Conservation (phyloP, 2,797 vertebrate genomes). For the Oceanodroma leucorhoa region DNA sequence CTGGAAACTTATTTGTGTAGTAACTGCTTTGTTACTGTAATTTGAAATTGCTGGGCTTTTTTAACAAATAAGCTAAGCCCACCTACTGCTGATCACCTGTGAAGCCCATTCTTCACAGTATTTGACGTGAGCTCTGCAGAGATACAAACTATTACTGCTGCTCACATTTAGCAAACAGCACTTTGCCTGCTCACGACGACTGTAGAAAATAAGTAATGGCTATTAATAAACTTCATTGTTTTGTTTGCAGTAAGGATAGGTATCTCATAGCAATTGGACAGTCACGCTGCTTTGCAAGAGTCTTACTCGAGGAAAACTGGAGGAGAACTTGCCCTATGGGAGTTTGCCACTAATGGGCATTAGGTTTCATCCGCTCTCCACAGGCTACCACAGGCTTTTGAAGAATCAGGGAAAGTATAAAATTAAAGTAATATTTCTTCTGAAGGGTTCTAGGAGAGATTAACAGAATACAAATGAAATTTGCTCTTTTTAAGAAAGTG, state of each 20-base stretch:
- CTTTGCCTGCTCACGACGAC: not conserved
- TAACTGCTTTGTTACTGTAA: not conserved
- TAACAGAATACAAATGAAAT: not conserved
- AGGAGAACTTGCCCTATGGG: not conserved
- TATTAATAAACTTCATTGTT: conserved; percentile 38
- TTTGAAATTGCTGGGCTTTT: not conserved
- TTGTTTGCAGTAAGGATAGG: not conserved
- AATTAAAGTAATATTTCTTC: conserved; percentile 55
- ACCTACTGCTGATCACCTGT: not conserved
- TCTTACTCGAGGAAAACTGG: not conserved
- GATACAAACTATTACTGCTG: not conserved
- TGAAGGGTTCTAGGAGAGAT: not conserved
- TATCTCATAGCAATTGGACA: not conserved
- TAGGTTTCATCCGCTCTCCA: not conserved
- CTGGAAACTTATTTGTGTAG: not conserved
- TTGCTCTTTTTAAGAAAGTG: not conserved
- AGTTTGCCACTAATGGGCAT: not conserved
- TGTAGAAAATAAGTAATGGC: conserved; percentile 19
- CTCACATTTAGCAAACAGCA: not conserved
- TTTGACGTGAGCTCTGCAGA: not conserved
- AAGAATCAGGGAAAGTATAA: not conserved
- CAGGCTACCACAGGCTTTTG: not conserved
- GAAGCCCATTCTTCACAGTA: not conserved
- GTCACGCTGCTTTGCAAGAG: not conserved
- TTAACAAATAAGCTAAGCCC: not conserved